Evolutionary conservation across 64 coral and sea anemone genomes (phyloP).

Genomic region (Stylophora pistillata): DNA sequence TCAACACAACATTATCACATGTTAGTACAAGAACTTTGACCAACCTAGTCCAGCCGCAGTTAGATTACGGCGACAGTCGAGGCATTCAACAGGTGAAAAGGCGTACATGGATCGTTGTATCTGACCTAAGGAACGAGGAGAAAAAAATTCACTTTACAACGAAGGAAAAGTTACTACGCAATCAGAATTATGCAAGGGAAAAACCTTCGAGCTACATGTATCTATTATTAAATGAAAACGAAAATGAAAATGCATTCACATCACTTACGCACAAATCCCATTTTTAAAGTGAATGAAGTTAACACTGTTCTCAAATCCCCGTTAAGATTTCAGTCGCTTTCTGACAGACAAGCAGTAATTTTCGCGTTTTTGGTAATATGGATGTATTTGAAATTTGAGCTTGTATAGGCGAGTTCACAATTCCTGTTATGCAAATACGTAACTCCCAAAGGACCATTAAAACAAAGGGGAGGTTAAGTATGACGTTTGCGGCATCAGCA

Average conservation of each 20-base stretch:
- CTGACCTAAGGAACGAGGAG: conserved; percentile 59
- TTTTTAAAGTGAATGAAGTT: neutral
- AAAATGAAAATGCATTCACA: neutral
- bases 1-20: neutral
- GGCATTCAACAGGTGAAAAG: conserved; percentile 83
- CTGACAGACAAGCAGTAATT: neutral
- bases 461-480: neutral
- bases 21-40: conserved; percentile 24
- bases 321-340: neutral
- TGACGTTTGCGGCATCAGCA: too few relatives aligned
- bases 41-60: conserved; percentile 89
- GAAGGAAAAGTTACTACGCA: neutral
- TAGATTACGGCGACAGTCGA: conserved; percentile 71
- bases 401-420: neutral
- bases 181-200: neutral
- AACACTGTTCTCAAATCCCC: neutral
- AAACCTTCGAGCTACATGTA: neutral
- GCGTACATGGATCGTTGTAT: conserved; percentile 87
- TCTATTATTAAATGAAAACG: neutral
- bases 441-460: neutral
- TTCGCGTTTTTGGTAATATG: neutral
- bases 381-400: neutral
- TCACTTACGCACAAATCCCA: neutral
- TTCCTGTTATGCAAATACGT: neutral
- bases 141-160: neutral